Percentiles rank a stretch among this genome's conserved stretches.
Evolutionary conservation across 2,113 vertebrate species (phyloP).

Genomic region (Tupaia chinensis): DNA sequence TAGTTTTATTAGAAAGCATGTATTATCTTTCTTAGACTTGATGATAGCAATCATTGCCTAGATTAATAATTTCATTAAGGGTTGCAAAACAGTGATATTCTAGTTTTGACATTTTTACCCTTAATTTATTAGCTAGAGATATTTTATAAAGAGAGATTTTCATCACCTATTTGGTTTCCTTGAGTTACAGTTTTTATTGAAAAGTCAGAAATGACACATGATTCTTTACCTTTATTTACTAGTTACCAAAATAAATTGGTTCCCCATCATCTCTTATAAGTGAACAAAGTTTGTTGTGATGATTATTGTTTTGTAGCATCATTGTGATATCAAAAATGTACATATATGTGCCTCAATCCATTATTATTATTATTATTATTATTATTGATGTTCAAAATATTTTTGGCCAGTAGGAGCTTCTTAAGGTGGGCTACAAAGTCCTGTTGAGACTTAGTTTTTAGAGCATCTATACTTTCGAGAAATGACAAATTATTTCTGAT

Average conservation of each 20-base stretch:
- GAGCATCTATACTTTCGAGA: not conserved
- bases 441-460: not conserved
- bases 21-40: not conserved
- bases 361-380: not conserved
- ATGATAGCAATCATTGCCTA: not conserved
- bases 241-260: not conserved
- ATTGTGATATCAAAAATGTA: not conserved
- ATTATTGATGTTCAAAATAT: not conserved
- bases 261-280: not conserved
- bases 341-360: not conserved
- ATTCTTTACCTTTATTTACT: not conserved
- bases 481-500: not conserved
- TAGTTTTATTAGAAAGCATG: not conserved
- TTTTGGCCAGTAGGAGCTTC: not conserved
- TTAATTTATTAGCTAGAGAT: not conserved
- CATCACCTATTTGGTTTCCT: not conserved
- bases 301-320: not conserved
- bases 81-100: not conserved
- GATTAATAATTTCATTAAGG: not conserved
- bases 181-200: not conserved
- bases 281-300: not conserved
- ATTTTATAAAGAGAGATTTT: not conserved
- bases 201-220: not conserved
- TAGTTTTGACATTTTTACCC: not conserved
- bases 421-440: not conserved